Evolutionary conservation across 2,113 vertebrate species (phyloP), one percentile per base, ranked within the genome.

Genomic region (Spilogale gracilis): DNA sequence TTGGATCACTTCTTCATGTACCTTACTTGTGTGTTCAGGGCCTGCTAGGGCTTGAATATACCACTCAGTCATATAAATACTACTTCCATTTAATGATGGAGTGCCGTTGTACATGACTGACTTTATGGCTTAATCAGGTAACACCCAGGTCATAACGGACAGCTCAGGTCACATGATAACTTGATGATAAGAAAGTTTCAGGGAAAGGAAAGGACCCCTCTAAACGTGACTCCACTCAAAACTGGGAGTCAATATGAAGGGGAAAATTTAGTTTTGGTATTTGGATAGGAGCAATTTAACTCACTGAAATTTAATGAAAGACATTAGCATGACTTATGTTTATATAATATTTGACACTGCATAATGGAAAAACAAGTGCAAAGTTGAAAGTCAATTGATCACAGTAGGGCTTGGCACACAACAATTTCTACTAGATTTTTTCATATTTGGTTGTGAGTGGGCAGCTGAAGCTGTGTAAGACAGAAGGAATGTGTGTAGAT

Each of bases 81-180:
- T 4, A 21, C 4, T 79, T 82, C 27, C 13, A 43, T 38, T 67
- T 48, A 6, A 86, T 73, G 48, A 54, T 11, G 1, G 3, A 83
- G 6, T 13, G 1, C 6, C 82, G 10, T 4, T 54, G 0, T 21
- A 0, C 17, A 30, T 43, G 10, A 1, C 38, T 54, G 86, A 61
- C 0, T 52, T 79, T 54, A n/a, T 54, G 9, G 18, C 3, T 91
- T 56, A 1, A 16, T 50, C 10, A 88, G 5, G 11, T 23, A 73
- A 27, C 18, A 25, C 18, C 1, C 45, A 43, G 1, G 78, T 82
- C 25, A 30, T 43, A 30, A 38, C 7, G 9, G 60, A 21, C 3
- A 61, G 16, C 3, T 82, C 61, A n/a, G 14, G 43, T 0, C 1
- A 27, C 21, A 48, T 48, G 16, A 43, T 12, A 61, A 56, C 30